A percentile compares a stretch with the other conserved stretches of the same genome.
phyloP scores from a whole-genome alignment of 1,140 invertebrate genomes.

The Oryctes rhinoceros region DNA sequence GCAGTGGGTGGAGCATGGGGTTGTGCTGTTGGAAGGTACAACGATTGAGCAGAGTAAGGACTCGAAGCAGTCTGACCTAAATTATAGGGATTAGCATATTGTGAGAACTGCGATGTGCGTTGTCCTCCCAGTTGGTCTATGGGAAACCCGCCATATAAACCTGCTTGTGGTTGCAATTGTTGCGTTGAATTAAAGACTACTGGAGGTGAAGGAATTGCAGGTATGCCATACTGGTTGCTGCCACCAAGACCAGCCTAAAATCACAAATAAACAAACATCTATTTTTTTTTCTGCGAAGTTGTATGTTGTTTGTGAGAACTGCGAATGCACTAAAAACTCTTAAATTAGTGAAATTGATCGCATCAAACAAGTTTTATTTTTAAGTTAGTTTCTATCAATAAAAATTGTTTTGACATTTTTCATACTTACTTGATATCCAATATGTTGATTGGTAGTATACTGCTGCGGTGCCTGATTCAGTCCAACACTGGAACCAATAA shows the following conservation, averaged over 20 bases:
- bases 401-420: neutral
- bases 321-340: too few relatives aligned
- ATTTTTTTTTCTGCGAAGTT: too few relatives aligned
- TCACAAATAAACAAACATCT: neutral
- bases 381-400: neutral
- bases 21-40: constrained; percentile 70
- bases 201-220: constrained; percentile 84
- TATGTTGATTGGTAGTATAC: constrained; percentile 64
- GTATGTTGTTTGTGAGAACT: too few relatives aligned
- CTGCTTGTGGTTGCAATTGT: constrained; percentile 72
- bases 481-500: constrained; percentile 54
- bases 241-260: constrained; percentile 52
- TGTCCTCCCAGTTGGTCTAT: constrained; percentile 66
- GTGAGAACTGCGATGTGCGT: constrained; percentile 71
- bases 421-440: constrained; percentile 66
- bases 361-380: neutral
- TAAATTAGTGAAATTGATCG: neutral
- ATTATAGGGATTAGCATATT: constrained; percentile 69
- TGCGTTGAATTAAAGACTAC: constrained; percentile 73
- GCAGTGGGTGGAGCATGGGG: constrained; percentile 64
- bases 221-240: constrained; percentile 75
- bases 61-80: constrained; percentile 63
- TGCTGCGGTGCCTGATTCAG: constrained; percentile 58
- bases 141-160: constrained; percentile 78
- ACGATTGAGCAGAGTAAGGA: constrained; percentile 74